Percentiles rank a stretch among this genome's conserved stretches.
These are phyloP conservation scores for Helicolenus hilgendorfi DNA, from an alignment of 2,797 vertebrate genomes.

Conservation along the genomic window DNA sequence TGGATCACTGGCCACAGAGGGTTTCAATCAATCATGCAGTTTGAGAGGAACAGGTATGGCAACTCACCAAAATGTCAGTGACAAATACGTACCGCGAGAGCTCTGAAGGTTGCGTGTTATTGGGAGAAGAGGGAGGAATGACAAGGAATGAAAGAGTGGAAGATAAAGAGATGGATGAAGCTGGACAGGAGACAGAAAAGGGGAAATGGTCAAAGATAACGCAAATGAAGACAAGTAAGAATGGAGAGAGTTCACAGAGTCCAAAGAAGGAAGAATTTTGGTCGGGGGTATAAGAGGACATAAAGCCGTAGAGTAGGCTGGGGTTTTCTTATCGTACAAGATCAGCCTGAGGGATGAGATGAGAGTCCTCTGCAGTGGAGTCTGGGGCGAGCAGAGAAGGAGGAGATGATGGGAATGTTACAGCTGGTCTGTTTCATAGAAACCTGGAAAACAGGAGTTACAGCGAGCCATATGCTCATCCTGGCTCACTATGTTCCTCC, in stretches of 20 bases:
- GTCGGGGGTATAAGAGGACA: constrained; percentile 8
- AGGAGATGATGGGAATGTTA: constrained; percentile 31
- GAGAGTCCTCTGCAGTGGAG: constrained; percentile 23
- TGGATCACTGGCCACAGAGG: constrained; percentile 63
- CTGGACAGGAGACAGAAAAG: constrained; percentile 21
- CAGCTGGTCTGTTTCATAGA: constrained; percentile 66
- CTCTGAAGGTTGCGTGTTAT: constrained; percentile 59
- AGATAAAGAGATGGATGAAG: constrained; percentile 71
- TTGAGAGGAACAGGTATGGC: constrained; percentile 31
- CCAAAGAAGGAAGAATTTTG: constrained; percentile 16
- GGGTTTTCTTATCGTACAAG: constrained; percentile 34
- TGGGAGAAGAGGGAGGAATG: constrained; percentile 48
- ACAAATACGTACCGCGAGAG: constrained; percentile 40
- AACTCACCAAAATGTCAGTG: constrained; percentile 66
- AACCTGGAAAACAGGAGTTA: constrained; percentile 39
- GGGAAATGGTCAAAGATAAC: constrained; percentile 53
- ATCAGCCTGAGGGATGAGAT: constrained; percentile 35
- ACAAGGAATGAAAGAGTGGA: constrained; percentile 50
- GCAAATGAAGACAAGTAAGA: constrained; percentile 63
- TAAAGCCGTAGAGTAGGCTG: neutral
- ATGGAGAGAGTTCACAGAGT: constrained; percentile 40
- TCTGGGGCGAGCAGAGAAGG: neutral
- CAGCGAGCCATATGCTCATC: constrained; percentile 37
- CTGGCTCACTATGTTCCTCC: constrained; percentile 6
- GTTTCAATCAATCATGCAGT: constrained; percentile 61